These are phyloP conservation scores for Psammodynastes pulverulentus DNA, from an alignment of 2,113 vertebrate genomes.

Conservation along the genomic window DNA sequence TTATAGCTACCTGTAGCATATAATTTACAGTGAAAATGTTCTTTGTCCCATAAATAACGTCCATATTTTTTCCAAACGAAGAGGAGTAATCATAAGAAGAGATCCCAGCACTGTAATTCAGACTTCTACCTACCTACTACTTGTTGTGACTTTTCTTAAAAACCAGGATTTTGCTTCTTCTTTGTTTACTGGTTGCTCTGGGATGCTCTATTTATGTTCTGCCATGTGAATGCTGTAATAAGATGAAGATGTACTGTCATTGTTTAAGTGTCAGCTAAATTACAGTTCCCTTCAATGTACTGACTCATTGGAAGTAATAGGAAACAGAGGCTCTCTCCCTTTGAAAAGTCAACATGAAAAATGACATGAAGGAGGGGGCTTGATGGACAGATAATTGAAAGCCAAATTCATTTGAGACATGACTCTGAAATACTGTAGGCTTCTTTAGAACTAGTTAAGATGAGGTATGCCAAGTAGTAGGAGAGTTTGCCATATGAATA, in stretches of 20 bases:
- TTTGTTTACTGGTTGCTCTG: constrained; percentile 6
- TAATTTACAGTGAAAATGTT: neutral
- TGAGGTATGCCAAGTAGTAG: neutral
- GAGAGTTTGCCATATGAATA: neutral
- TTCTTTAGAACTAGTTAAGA: neutral
- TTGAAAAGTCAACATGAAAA: constrained; percentile 16
- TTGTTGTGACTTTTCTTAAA: neutral
- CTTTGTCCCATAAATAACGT: neutral
- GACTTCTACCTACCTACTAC: neutral
- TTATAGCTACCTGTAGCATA: neutral
- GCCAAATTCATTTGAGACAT: neutral
- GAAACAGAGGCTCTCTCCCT: constrained; percentile 23
- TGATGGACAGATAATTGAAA: neutral
- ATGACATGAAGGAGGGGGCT: neutral
- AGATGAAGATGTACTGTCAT: constrained; percentile 13
- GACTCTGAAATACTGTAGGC: neutral
- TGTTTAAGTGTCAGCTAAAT: constrained; percentile 18
- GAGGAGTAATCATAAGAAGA: neutral
- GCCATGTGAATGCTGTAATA: neutral
- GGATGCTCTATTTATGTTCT: constrained; percentile 21
- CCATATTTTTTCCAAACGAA: neutral
- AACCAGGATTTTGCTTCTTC: neutral
- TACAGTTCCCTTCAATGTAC: constrained; percentile 13
- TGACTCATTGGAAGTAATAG: constrained; percentile 13
- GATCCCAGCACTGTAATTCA: neutral